Base-by-base conservation (phyloP, 2,113 vertebrate species). In the Chascanopsetta lugubris region DNA sequence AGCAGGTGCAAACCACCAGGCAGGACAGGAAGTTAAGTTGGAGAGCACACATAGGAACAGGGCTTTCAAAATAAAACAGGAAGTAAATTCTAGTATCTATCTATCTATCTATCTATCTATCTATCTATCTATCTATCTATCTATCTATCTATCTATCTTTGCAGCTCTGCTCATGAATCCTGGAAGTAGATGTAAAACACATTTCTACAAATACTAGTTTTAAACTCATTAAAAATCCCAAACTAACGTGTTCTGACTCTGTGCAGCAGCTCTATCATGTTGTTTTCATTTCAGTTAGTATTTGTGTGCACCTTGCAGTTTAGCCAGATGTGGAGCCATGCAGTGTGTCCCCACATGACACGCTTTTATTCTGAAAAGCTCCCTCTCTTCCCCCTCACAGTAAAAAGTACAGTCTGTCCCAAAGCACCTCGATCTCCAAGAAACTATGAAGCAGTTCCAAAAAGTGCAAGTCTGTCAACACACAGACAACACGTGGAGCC, bases 401-500 rank as follows among this genome's bases (percentile, higher is more conserved):
- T 48, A 47, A 45, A n/a, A 12, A 50, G 62, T 15, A 66, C 72
- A 86, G 47, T 78, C 71, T 66, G 77, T 67, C 69, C 62, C 74
- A 74, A 56, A 21, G n/a, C 25, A 57, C 7, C 6, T 58, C 48
- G 20, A 60, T 69, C 75, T 82, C 75, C 29, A 22, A 79, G 80
- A 86, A 85, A 64, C 30, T 48, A 24, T 65, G 63, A 63, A 13
- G 45, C 56, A 53, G 62, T 87, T 86, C 88, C 53, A 40, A 72
- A 84, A 86, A 86, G 34, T 61, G 43, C 15, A 55, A 62, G 56
- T 21, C 71, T 77, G 61, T 81, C 69, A 67, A 70, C 79, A 78
- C 80, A 81, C 48, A 3, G 22, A 21, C 59, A 79, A 40, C 69
- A 75, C 73, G 77, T 80, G 79, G 55, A 69, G 22, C 2, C 1